These are phyloP conservation scores for Chalcosyrphus nemorum DNA, from an alignment of 2,888 invertebrate species.

Conservation along the genomic window DNA sequence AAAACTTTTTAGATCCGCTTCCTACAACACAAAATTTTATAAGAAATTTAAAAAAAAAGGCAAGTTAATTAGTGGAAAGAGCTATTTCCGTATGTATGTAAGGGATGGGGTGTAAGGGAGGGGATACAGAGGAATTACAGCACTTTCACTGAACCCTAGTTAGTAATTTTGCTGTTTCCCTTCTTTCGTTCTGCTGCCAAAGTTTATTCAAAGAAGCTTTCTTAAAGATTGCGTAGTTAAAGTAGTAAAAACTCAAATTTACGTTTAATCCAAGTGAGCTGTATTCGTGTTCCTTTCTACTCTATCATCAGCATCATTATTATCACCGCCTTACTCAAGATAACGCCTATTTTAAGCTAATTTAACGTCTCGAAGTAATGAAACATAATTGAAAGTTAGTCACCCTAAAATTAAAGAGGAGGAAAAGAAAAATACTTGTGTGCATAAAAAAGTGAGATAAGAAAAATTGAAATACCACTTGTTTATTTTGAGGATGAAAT, in stretches of 20 bases:
- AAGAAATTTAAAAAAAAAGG: no score
- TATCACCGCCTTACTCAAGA: background rate
- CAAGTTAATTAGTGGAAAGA: no score
- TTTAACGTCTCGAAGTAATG: constrained; percentile 12
- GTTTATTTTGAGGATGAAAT: background rate
- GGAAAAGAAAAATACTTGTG: background rate
- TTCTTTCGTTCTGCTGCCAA: no score
- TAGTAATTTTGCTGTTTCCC: no score
- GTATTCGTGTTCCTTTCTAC: background rate
- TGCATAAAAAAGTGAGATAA: background rate
- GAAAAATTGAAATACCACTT: background rate
- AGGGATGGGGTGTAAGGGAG: no score
- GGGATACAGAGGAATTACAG: no score
- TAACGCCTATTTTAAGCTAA: background rate
- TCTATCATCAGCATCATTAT: background rate
- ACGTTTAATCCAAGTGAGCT: background rate
- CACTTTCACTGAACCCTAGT: no score
- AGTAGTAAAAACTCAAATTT: background rate
- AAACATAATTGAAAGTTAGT: constrained; percentile 8
- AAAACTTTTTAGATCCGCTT: no score
- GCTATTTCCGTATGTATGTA: no score
- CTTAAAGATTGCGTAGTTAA: background rate
- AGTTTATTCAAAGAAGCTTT: background rate
- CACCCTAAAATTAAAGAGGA: background rate
- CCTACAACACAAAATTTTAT: no score